Base-by-base conservation (phyloP, 2,888 invertebrate species). In the Zaprionus bogoriensis region DNA sequence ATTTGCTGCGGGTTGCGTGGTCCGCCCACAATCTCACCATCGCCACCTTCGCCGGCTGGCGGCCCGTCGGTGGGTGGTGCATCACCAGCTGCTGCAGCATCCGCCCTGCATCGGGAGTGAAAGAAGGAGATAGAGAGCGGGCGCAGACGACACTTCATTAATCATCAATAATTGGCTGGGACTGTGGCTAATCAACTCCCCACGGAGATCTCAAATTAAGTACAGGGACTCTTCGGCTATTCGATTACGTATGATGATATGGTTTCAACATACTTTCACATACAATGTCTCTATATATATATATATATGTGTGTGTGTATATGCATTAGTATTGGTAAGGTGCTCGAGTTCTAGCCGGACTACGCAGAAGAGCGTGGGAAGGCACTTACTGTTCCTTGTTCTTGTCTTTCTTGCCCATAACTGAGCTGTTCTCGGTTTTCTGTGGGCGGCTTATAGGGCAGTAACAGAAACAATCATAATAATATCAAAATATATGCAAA, bases 1-100 rank as follows among this genome's bases (percentile, higher is more conserved):
- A 95, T 94, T 92, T 96, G 96, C 91, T 96, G 96, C 62, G 96
- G 96, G 75, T 95, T 96, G 90, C 95, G 73, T 68, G 97, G 97
- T 60, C 97, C 97, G 74, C 97, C 97, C 89, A 96, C 95, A 91
- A 96, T 94, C 59, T 95, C 96, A 14, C 89, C 89, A 92, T 95
- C 96, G 55, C 94, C 94, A 69, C 94, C 94, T 80, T 93, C 94
- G 30, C 93, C 93, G 69, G 93, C 92, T 89, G 92, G 92, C 77
- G 94, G 94, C 90, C 94, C 94, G 80, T 94, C 94, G 87, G 94
- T 94, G 68, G 90, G 86, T 82, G 91, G 87, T 79, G 89, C 89
- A 87, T 89, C 87, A 71, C 88, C 88, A 87, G 86, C 89, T 89
- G 88, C 77, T 87, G 90, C 90, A 88, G 89, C 85, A 68, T 90